Conservation (phyloP, 2,888 invertebrate species). For the Eulithis testata region DNA sequence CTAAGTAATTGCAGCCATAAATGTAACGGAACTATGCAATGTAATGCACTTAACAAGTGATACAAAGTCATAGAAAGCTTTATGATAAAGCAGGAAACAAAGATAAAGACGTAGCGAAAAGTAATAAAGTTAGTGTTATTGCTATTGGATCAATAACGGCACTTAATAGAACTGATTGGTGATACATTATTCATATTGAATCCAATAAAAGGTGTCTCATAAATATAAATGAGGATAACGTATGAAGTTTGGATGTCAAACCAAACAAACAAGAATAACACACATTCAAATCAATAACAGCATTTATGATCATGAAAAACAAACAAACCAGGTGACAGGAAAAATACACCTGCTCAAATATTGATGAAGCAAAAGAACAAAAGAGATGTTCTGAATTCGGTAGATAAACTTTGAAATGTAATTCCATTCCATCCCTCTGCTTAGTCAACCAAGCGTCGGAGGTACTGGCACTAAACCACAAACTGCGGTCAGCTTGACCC, state of each 20-base stretch:
- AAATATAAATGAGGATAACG: constrained; percentile 8
- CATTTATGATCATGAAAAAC: not conserved
- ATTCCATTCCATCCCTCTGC: constrained; percentile 30
- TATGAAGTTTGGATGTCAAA: constrained; percentile 1
- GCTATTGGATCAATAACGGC: constrained; percentile 4
- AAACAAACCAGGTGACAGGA: not conserved
- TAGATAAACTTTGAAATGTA: constrained; percentile 21
- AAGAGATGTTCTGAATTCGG: not conserved
- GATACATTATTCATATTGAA: constrained; percentile 16
- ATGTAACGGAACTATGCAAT: constrained; percentile 25
- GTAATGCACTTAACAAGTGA: constrained; percentile 5
- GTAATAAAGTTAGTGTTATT: constrained; percentile 15
- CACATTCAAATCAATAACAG: not conserved
- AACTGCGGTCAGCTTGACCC: constrained; percentile 65
- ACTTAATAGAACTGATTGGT: constrained; percentile 13
- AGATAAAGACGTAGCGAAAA: constrained; percentile 17
- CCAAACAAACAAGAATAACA: not conserved
- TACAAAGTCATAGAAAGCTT: constrained; percentile 20
- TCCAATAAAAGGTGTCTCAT: constrained; percentile 17
- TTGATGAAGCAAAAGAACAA: not conserved
- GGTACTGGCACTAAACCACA: constrained; percentile 50
- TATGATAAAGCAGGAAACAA: constrained; percentile 12
- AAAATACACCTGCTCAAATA: too few species aligned
- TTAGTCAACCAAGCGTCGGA: constrained; percentile 18
- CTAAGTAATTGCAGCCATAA: not conserved